These are phyloP conservation scores for Drosophila sordidula DNA, from an alignment of 2,888 invertebrate species.

Conservation along the genomic window DNA sequence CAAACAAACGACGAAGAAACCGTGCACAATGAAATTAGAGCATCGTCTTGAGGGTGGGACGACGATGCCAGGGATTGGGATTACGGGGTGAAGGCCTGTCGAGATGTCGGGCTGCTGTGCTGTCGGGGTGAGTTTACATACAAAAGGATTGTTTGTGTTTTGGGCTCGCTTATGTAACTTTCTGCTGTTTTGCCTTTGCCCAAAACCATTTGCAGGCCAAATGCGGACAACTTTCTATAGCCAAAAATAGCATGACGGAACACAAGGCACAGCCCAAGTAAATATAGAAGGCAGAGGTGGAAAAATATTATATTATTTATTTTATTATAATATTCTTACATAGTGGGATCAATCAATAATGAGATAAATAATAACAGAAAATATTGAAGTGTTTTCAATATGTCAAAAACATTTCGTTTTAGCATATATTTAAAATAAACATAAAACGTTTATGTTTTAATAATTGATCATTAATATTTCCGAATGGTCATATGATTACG, in stretches of 20 bases:
- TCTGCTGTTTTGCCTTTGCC: conserved; percentile 37
- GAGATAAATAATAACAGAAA: too few species aligned
- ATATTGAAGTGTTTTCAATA: too few species aligned
- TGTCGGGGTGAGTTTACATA: conserved; percentile 36
- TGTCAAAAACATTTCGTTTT: too few species aligned
- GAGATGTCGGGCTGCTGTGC: background rate
- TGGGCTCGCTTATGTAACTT: conserved; percentile 64
- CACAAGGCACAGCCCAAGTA: background rate
- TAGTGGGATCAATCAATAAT: too few species aligned
- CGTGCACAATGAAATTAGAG: conserved; percentile 81
- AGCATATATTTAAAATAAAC: too few species aligned
- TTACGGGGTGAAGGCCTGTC: conserved; percentile 7
- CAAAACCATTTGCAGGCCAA: conserved; percentile 8
- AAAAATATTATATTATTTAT: too few species aligned
- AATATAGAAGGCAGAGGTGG: background rate
- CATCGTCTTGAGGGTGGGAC: conserved; percentile 68
- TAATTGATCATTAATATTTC: too few species aligned
- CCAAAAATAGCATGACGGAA: background rate
- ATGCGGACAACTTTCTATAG: conserved; percentile 29
- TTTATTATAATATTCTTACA: too few species aligned
- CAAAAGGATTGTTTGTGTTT: conserved; percentile 67
- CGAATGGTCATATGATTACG: too few species aligned
- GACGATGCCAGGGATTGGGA: conserved; percentile 2
- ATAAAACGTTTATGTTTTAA: too few species aligned
- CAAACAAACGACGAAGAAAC: conserved; percentile 68